Evolutionary conservation across 2,797 vertebrate species (phyloP), one percentile per base, ranked within the genome.

Genomic region (Enteromius treurensis): DNA sequence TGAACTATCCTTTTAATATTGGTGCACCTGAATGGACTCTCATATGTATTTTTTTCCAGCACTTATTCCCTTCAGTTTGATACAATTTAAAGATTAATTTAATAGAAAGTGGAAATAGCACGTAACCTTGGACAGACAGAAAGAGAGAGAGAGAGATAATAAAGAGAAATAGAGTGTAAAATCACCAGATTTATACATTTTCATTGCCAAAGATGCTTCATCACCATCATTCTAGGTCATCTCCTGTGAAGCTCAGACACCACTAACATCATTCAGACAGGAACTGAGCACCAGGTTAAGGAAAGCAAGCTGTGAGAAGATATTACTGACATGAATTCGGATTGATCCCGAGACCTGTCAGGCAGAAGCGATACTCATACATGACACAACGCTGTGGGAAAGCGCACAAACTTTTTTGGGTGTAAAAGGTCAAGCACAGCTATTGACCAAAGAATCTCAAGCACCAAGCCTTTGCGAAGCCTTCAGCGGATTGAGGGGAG

Each of bases 401-500:
- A 70, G 34, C 10, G 42, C 23, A 67, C 49, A 74, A 78, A 60
- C 9, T 21, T 69, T 86, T 71, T 15, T 19, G 64, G 45, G 17
- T 11, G 26, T 55, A 80, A 55, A 29, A 77, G 73, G 71, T 86
- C 62, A 84, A 86, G 40, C 53, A 67, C 49, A 45, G 14, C 69
- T 55, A 49, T 71, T 76, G 74, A 86, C 78, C 79, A 84, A 77
- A 82, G 53, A 78, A 75, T 60, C 81, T 49, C 34, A 10, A 62
- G 62, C 65, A 60, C 58, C 80, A 58, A 82, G 73, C 51, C 73
- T 74, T 26, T 19, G 65, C 1, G 17, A 74, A 67, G 64, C 83
- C 64, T 51, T 77, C 32, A n/a, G 58, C 62, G 74, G 85, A 70
- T 77, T 79, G 62, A 86, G 62, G 74, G 74, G 74, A 90, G 78